Conservation (phyloP, 2,888 invertebrate species). For the Epirrhoe tristata region DNA sequence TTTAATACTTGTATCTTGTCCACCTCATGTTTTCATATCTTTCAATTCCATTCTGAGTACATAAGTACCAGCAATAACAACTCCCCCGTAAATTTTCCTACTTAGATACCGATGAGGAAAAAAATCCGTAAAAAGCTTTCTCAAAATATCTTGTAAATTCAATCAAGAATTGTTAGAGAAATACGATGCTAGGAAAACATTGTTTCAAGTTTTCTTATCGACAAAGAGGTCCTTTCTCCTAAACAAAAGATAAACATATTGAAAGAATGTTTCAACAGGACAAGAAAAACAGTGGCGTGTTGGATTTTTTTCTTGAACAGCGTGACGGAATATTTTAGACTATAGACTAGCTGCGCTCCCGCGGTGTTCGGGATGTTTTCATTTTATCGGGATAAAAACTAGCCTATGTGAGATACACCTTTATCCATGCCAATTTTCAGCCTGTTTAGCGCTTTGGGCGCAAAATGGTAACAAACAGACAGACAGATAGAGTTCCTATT, state of each 20-base stretch:
- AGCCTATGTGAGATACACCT: too few relatives aligned
- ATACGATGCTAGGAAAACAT: conserved; percentile 17
- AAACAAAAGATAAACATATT: conserved; percentile 25
- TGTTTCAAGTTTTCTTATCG: conserved; percentile 18
- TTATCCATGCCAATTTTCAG: too few relatives aligned
- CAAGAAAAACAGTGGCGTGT: conserved; percentile 9
- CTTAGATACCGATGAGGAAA: conserved; percentile 1
- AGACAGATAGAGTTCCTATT: too few relatives aligned
- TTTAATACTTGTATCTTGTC: too few relatives aligned
- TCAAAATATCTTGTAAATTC: conserved; percentile 16
- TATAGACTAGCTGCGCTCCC: too few relatives aligned
- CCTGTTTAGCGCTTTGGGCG: too few relatives aligned
- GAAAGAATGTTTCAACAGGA: conserved; percentile 6
- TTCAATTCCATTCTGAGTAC: not conserved
- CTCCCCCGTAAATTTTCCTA: not conserved
- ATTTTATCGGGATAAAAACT: too few relatives aligned
- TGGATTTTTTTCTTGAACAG: not conserved
- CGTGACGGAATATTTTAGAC: too few relatives aligned
- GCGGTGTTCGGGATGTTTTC: too few relatives aligned
- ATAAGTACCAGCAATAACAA: conserved; percentile 1
- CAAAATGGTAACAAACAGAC: too few relatives aligned
- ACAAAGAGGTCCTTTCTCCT: conserved; percentile 12
- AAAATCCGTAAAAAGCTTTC: conserved; percentile 3
- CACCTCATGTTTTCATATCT: not conserved
- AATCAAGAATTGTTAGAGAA: conserved; percentile 18